phyloP scores from a whole-genome alignment of 2,797 vertebrate species.

The Alosa sapidissima region DNA sequence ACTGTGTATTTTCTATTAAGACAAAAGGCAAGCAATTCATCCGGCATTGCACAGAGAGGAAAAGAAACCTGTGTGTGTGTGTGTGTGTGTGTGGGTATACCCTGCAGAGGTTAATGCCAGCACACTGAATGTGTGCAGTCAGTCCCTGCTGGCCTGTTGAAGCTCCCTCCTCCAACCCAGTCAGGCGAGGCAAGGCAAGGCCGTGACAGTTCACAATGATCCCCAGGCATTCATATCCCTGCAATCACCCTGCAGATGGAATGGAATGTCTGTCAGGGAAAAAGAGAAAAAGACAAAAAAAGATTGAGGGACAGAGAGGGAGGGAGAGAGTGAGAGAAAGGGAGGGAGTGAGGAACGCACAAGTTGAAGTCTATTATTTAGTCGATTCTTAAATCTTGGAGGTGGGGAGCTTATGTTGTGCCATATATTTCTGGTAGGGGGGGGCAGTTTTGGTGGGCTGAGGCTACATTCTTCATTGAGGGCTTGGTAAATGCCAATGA shows the following conservation, averaged over 20 bases:
- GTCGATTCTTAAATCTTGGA: neutral
- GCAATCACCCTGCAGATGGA: slow-evolving; percentile 31
- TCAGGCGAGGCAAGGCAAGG: neutral
- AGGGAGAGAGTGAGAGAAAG: neutral
- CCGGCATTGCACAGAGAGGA: neutral
- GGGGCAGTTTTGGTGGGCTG: neutral
- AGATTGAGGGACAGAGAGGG: neutral
- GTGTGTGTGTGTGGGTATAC: neutral
- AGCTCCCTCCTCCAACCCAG: neutral
- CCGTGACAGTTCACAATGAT: neutral
- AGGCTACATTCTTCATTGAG: neutral
- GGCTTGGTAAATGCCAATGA: neutral
- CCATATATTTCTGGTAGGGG: neutral
- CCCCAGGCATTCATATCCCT: slow-evolving; percentile 12
- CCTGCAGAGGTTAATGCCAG: neutral
- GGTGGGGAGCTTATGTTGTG: neutral
- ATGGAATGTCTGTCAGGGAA: neutral
- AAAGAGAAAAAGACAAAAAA: slow-evolving; percentile 14
- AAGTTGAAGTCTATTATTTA: neutral
- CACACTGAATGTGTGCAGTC: neutral
- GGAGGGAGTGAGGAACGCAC: neutral
- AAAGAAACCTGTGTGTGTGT: neutral
- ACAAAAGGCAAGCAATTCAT: neutral
- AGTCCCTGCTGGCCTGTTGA: neutral
- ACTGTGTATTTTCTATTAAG: neutral